These are phyloP conservation scores for Lycodopsis pacificus DNA, from an alignment of 2,797 vertebrate species.

Conservation along the genomic window DNA sequence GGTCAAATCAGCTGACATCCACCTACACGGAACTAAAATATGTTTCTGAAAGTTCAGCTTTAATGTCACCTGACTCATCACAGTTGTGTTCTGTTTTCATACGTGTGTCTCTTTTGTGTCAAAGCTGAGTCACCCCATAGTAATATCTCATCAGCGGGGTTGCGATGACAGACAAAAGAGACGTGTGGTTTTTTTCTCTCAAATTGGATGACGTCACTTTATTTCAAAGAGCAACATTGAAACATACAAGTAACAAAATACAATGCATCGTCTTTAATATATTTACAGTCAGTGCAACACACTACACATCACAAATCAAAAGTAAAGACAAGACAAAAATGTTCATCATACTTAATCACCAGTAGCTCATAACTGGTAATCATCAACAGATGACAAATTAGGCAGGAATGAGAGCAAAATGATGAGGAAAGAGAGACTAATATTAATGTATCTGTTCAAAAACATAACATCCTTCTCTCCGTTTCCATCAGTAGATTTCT, in stretches of 20 bases:
- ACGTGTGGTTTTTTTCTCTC: not conserved
- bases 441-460: slow-evolving; percentile 22
- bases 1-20: slow-evolving; percentile 26
- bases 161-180: slow-evolving; percentile 29
- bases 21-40: slow-evolving; percentile 16
- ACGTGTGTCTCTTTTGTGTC: slow-evolving; percentile 49
- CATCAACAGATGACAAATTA: slow-evolving; percentile 17
- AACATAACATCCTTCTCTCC: slow-evolving; percentile 17
- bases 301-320: slow-evolving; percentile 48
- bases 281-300: slow-evolving; percentile 51
- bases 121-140: slow-evolving; percentile 56
- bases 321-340: not conserved
- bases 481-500: slow-evolving; percentile 21
- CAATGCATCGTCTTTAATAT: slow-evolving; percentile 14
- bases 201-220: slow-evolving; percentile 58
- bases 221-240: slow-evolving; percentile 63
- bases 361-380: slow-evolving; percentile 40
- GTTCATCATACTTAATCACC: slow-evolving; percentile 15
- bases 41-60: slow-evolving; percentile 45
- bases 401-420: slow-evolving; percentile 19
- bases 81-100: slow-evolving; percentile 31
- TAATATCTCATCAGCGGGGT: slow-evolving; percentile 23
- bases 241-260: slow-evolving; percentile 54
- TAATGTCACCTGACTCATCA: slow-evolving; percentile 69
- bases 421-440: not conserved